phyloP scores from a whole-genome alignment of 2,797 vertebrate species.

The Myoxocephalus aenaeus region DNA sequence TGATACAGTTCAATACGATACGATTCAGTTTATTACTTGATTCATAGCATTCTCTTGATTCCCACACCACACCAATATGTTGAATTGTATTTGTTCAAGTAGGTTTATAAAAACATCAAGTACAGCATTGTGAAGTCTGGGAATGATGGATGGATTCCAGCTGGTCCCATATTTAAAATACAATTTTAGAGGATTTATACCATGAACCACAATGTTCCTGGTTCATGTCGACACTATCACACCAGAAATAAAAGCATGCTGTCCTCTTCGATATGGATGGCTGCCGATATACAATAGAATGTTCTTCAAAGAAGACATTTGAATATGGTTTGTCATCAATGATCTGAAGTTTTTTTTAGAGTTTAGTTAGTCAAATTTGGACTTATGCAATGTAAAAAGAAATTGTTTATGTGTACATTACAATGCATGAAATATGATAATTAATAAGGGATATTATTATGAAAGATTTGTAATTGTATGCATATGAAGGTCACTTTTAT shows the following conservation, averaged over 20 bases:
- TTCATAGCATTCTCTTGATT: background rate
- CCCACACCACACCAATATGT: background rate
- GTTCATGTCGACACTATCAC: background rate
- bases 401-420: no score
- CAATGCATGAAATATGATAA: no score
- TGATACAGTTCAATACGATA: background rate
- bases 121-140: background rate
- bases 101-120: background rate
- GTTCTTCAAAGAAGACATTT: no score
- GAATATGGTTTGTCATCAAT: no score
- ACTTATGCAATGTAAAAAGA: no score
- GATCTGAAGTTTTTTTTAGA: no score
- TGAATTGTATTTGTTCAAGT: background rate
- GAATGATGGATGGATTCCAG: background rate
- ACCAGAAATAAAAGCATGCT: background rate
- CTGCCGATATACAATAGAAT: no score
- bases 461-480: no score
- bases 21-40: background rate
- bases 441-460: no score
- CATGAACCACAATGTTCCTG: background rate
- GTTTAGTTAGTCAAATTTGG: no score
- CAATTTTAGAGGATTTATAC: background rate
- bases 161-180: background rate
- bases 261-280: background rate
- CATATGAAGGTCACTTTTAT: no score